Evolutionary conservation across 2,797 vertebrate species (phyloP).

Genomic region (Triplophysa yarkandensis): DNA sequence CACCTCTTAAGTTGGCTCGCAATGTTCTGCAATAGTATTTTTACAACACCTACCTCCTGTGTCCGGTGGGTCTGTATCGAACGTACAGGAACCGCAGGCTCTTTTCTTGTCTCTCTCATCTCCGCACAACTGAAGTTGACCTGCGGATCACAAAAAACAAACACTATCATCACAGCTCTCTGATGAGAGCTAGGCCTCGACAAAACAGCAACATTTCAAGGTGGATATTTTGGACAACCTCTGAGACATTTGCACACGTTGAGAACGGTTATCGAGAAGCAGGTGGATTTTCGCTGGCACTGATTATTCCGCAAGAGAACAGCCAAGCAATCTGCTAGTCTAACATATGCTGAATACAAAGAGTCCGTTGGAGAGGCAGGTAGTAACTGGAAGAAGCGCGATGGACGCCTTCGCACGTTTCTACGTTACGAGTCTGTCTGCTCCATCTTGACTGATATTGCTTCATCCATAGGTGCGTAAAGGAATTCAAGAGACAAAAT

Average conservation of each 20-base stretch:
- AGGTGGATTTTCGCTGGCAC: conserved; percentile 70
- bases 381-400: conserved; percentile 53
- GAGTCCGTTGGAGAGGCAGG: conserved; percentile 55
- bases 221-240: conserved; percentile 67
- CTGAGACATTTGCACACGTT: conserved; percentile 57
- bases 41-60: background rate
- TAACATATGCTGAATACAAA: conserved; percentile 59
- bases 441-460: conserved; percentile 48
- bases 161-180: conserved; percentile 16
- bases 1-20: background rate
- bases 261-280: conserved; percentile 67
- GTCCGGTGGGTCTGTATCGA: background rate
- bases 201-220: conserved; percentile 60
- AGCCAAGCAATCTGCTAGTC: conserved; percentile 62
- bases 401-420: conserved; percentile 55
- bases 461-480: conserved; percentile 49
- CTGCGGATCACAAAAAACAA: conserved; percentile 27
- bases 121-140: conserved; percentile 4
- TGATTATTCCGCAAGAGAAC: conserved; percentile 63
- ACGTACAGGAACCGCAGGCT: background rate
- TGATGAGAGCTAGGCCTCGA: conserved; percentile 28
- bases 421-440: conserved; percentile 60
- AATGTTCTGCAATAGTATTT: background rate
- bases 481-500: conserved; percentile 45
- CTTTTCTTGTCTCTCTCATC: background rate